phyloP scores from a whole-genome alignment of 2,888 invertebrate species.

The Drosophila buzzatii region DNA sequence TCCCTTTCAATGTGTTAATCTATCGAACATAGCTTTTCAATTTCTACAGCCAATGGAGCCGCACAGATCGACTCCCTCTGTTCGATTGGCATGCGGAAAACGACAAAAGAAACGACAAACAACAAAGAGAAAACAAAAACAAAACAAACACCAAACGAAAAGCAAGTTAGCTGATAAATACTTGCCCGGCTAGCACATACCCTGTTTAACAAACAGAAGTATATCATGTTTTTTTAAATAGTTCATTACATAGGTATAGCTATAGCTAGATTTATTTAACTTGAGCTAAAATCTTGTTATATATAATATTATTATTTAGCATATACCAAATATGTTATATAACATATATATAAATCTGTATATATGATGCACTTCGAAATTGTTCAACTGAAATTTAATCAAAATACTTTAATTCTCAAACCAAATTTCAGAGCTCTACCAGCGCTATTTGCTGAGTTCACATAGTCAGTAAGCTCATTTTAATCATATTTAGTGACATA shows the following conservation, averaged over 20 bases:
- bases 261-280: no score
- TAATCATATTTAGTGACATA: neutral
- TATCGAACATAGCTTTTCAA: conserved; percentile 57
- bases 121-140: conserved; percentile 6
- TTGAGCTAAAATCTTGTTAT: no score
- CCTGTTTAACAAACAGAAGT: neutral
- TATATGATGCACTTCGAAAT: no score
- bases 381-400: no score
- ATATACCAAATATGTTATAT: no score
- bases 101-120: conserved; percentile 19
- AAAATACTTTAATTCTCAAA: no score
- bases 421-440: neutral
- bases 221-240: no score
- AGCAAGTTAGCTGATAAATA: neutral
- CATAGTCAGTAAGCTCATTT: neutral
- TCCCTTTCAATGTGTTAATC: conserved; percentile 63
- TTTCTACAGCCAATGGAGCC: conserved; percentile 38
- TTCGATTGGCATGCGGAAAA: conserved; percentile 69
- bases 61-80: neutral
- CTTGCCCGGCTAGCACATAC: neutral
- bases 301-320: no score
- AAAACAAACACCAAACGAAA: conserved; percentile 20
- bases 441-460: neutral
- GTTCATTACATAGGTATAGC: no score
- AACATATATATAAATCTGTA: no score